A percentile compares a stretch with the other conserved stretches of the same genome.
Evolutionary conservation across 2,113 vertebrate species (phyloP).

Genomic region (Varanus komodoensis): DNA sequence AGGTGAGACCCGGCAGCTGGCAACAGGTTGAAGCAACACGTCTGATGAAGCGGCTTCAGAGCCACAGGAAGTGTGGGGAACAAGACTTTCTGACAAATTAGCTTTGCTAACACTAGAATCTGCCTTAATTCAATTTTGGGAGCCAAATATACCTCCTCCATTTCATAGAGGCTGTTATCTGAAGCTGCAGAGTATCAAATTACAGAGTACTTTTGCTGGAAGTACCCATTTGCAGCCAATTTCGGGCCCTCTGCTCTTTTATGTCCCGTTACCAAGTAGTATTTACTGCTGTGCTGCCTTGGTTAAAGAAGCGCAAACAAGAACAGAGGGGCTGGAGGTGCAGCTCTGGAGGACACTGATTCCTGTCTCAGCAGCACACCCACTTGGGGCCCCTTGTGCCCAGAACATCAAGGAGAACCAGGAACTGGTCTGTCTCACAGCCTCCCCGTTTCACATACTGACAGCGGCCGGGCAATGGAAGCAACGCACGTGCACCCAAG

Average conservation of each 20-base stretch:
- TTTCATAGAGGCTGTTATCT: not conserved
- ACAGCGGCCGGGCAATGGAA: not conserved
- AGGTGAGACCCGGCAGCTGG: not conserved
- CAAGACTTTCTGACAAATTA: conserved; percentile 7
- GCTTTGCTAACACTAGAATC: conserved; percentile 5
- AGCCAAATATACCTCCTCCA: not conserved
- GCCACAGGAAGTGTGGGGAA: not conserved
- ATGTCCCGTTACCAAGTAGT: not conserved
- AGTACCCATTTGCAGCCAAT: conserved; percentile 27
- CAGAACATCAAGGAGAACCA: not conserved
- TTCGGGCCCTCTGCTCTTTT: not conserved
- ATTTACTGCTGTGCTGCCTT: not conserved
- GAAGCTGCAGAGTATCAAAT: conserved; percentile 26
- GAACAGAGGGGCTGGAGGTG: not conserved
- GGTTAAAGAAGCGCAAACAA: conserved; percentile 2
- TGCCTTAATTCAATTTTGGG: conserved; percentile 12
- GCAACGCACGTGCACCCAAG: not conserved
- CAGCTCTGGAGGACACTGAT: conserved; percentile 9
- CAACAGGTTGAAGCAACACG: not conserved
- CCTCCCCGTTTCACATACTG: not conserved
- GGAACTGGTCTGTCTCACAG: not conserved
- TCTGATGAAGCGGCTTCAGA: not conserved
- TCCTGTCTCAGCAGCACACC: not conserved
- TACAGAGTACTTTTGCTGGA: conserved; percentile 10
- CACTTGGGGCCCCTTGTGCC: not conserved